A percentile compares a stretch with the other conserved stretches of the same genome.
phyloP scores from a whole-genome alignment of 2,113 vertebrate species.

The Oenanthe oenanthe region DNA sequence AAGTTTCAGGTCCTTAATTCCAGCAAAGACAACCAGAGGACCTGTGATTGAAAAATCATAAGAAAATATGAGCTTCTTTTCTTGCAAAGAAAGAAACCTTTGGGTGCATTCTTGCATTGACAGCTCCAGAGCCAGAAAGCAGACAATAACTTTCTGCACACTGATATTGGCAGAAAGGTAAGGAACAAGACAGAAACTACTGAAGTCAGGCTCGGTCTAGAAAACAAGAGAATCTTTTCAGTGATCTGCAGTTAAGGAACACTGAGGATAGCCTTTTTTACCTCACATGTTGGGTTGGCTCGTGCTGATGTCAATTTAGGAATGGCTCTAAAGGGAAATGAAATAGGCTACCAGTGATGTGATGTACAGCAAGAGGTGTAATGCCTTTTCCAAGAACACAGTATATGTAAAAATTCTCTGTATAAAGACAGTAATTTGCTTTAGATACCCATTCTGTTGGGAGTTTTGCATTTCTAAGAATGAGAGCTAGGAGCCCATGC shows the following conservation, averaged over 20 bases:
- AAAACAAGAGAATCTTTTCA: neutral
- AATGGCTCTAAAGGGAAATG: neutral
- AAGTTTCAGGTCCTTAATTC: conserved; percentile 89
- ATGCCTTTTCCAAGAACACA: neutral
- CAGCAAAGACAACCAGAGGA: conserved; percentile 83
- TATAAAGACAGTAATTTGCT: neutral
- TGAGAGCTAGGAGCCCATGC: neutral
- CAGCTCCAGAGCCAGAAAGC: neutral
- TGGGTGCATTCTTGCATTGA: neutral
- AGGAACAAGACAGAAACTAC: neutral
- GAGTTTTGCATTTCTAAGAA: neutral
- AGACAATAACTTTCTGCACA: neutral
- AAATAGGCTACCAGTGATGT: neutral
- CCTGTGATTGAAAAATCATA: conserved; percentile 66
- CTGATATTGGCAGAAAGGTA: neutral
- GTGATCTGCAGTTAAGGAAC: neutral
- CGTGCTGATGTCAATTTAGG: neutral
- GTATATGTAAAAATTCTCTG: neutral
- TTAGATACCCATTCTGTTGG: neutral
- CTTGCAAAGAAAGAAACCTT: neutral
- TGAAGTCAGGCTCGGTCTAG: neutral
- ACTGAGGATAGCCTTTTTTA: neutral
- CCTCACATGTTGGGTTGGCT: neutral
- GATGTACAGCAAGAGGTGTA: neutral
- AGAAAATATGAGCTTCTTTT: neutral